Percentiles rank a stretch among this genome's conserved stretches.
Conservation (phyloP, 2,113 vertebrate genomes). For the Chlorodrepanis virens region DNA sequence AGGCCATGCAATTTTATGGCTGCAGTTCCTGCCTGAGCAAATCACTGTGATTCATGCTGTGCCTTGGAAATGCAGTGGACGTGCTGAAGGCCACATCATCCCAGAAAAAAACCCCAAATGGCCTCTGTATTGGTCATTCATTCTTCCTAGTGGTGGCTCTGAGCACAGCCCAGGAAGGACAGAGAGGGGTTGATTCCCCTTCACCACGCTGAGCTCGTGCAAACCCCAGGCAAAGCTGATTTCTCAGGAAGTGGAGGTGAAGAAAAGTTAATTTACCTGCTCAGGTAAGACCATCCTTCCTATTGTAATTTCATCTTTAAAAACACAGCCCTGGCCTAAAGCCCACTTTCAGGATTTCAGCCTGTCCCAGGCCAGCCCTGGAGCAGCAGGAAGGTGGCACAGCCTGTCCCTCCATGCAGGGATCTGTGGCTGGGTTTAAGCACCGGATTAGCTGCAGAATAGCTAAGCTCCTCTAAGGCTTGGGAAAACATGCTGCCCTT, state of each 20-base stretch:
- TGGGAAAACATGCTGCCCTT: constrained; percentile 65
- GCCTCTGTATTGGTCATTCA: rapidly evolving
- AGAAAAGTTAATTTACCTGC: neutral
- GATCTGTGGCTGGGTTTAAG: neutral
- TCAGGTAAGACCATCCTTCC: neutral
- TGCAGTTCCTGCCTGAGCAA: neutral
- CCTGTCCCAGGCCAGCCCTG: neutral
- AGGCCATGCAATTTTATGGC: rapidly evolving
- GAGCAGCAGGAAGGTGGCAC: neutral
- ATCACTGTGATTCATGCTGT: neutral
- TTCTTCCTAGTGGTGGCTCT: neutral
- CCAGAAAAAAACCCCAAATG: neutral
- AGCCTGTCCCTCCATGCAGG: neutral
- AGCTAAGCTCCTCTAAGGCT: constrained; percentile 56
- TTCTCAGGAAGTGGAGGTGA: neutral
- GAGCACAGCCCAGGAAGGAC: neutral
- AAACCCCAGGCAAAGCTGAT: neutral
- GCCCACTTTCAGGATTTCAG: neutral
- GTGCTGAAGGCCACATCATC: neutral
- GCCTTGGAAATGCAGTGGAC: neutral
- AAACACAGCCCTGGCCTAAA: neutral
- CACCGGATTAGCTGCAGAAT: constrained; percentile 41
- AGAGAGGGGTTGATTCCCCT: neutral
- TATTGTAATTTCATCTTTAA: neutral
- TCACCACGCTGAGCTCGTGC: neutral